Evolutionary conservation across 2,113 vertebrate species (phyloP), one percentile per base, ranked within the genome.

Genomic region (Ciconia boyciana): DNA sequence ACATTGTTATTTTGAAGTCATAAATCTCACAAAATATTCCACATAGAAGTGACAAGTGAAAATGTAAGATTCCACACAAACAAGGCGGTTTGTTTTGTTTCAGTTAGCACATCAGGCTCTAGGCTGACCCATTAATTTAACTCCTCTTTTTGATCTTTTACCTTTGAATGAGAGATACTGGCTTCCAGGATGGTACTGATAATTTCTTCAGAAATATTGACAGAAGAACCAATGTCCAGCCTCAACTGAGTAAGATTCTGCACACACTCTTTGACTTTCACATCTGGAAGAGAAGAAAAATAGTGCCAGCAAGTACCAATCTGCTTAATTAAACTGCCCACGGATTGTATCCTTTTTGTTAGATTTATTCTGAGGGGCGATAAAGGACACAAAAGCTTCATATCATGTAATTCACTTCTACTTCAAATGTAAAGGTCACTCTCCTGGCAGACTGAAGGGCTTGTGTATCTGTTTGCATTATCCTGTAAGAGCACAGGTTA

Each of bases 211-310:
- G 98, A 98, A 85, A 98, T 22, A 61, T 41, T 96, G 44, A 91
- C 29, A 18, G 92, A 96, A 77, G 96, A 92, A 8, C 7, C 76
- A 13, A 98, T 86, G 2, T 97, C 96, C 12, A 92, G 13, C 8
- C 66, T 94, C 39, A 98, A 1, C 28, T 76, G 68, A 84, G 96
- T 95, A 64, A 74, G 7, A 41, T 98, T 98, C 87, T 78, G 58
- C 61, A 98, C 48, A 76, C 95, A 95, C 7, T 97, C 95, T 87
- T 96, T 97, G 46, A 98, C 43, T 87, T 92, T 97, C 19, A 97
- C 5, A 12, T 83, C 98, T 98, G 68, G 31, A 96, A 94, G 41
- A 58, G 10, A 58, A 77, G 13, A 41, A 80, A 68, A 79, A 46
- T 24, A 48, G 13, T 21, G 22, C 6, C 7, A 61, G 48, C 4